Evolutionary conservation across 2,888 invertebrate species (phyloP), one percentile per base, ranked within the genome.

Genomic region (Tetrapedia diversipes): DNA sequence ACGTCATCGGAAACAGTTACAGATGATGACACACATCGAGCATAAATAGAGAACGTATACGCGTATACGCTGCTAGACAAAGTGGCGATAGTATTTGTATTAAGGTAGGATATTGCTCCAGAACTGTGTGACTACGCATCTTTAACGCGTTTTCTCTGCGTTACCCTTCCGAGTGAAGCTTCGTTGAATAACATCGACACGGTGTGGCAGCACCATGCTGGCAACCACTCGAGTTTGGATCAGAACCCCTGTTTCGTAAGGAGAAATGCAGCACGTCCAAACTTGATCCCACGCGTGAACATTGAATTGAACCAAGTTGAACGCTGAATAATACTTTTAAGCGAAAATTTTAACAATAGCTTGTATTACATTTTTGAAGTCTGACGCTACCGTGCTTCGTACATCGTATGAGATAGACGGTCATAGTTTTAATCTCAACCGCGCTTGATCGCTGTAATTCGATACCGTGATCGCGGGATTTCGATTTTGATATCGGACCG

Each of bases 401-500:
- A 8, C 37, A n/a, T 41, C 10, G 32, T 24, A 39, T 0, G 7
- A 75, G 63, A 70, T 22, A 49, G 34, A 37, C 51, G 63, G n/a
- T 66, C 39, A 43, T 19, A 60, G 43, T 37, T 77, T 72, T 78
- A 68, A 77, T 80, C 74, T 80, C 41, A 53, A 60, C 68, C 70
- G 75, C 53, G 79, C 67, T 72, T 74, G 72, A 77, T 79, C 79
- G 57, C 64, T 51, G 86, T 83, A 86, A 87, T 57, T 39, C 67
- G 81, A 86, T 82, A 79, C 60, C 54, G 49, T 34, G 81, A 82
- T 82, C 82, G 82, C 72, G 79, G 76, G 81, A 87, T 88, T 88
- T 86, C 79, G 83, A 88, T 88, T 89, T 88, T 84, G 84, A 89
- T 88, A 88, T 80, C 83, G 57, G 69, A 69, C 80, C 72, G 82